Evolutionary conservation across 2,797 vertebrate genomes (phyloP).

Genomic region (Ptychadena robeensis): DNA sequence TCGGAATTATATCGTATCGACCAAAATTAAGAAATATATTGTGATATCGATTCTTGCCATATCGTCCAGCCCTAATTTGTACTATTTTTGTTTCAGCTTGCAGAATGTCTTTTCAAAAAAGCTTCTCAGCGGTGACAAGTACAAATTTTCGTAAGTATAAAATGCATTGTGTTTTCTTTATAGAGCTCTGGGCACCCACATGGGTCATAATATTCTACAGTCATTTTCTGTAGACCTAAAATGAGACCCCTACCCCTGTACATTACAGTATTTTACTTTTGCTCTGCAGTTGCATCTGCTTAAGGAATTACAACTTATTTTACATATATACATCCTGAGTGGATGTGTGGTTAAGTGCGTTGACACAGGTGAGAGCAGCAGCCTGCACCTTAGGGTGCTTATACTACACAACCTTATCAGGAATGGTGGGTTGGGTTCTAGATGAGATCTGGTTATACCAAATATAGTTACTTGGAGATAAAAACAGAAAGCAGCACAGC

Average conservation of each 20-base stretch:
- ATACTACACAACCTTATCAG: too few relatives aligned
- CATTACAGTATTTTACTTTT: background rate
- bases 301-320: too few relatives aligned
- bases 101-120: slow-evolving; percentile 99
- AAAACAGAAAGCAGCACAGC: too few relatives aligned
- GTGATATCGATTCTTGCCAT: too few relatives aligned
- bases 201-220: background rate
- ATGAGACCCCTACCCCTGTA: background rate
- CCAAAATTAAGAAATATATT: too few relatives aligned
- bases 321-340: background rate
- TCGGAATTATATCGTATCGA: too few relatives aligned
- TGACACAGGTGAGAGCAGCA: background rate
- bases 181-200: background rate
- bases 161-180: background rate
- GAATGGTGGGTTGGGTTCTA: too few relatives aligned
- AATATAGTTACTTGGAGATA: too few relatives aligned
- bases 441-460: too few relatives aligned
- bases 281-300: background rate
- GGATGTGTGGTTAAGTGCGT: background rate
- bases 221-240: background rate
- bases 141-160: slow-evolving; percentile 90
- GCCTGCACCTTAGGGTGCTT: too few relatives aligned
- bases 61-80: too few relatives aligned
- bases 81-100: slow-evolving; percentile 79
- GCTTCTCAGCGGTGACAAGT: slow-evolving; percentile 93